Conservation (phyloP, 2,888 invertebrate genomes). For the Fragum whitleyi region DNA sequence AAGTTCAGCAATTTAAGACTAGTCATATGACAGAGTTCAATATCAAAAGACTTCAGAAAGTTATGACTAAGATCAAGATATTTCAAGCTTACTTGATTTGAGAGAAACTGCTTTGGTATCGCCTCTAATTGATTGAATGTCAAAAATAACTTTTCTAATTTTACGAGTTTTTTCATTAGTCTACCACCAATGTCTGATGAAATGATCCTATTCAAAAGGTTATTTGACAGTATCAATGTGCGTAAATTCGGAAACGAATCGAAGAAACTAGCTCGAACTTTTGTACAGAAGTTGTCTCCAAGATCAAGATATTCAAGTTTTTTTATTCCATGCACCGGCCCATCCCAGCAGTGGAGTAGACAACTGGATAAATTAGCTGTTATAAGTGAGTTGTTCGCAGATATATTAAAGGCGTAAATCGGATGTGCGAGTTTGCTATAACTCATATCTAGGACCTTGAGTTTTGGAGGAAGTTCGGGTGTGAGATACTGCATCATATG, state of each 20-base stretch:
- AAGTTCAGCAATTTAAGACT: slow-evolving; percentile 18
- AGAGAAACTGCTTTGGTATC: slow-evolving; percentile 31
- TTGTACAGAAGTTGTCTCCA: slow-evolving; percentile 27
- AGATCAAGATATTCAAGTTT: slow-evolving; percentile 41
- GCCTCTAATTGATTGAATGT: slow-evolving; percentile 23
- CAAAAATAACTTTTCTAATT: slow-evolving; percentile 30
- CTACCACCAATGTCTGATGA: slow-evolving; percentile 12
- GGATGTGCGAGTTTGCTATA: slow-evolving; percentile 34
- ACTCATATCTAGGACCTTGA: slow-evolving; percentile 42
- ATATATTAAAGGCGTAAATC: slow-evolving; percentile 28
- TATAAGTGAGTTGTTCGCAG: slow-evolving; percentile 31
- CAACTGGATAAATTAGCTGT: slow-evolving; percentile 27
- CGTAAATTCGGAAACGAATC: slow-evolving; percentile 23
- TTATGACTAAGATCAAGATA: slow-evolving; percentile 15
- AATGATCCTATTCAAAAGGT: slow-evolving; percentile 21
- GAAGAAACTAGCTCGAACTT: slow-evolving; percentile 33
- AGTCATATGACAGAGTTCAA: slow-evolving; percentile 38
- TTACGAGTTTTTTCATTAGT: slow-evolving; percentile 17
- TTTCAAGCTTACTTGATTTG: slow-evolving; percentile 6
- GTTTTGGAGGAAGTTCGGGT: slow-evolving; percentile 31
- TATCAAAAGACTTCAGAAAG: slow-evolving; percentile 26
- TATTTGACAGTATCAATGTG: slow-evolving; percentile 14
- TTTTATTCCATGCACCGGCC: slow-evolving; percentile 35
- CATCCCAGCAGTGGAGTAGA: slow-evolving; percentile 50
- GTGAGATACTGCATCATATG: slow-evolving; percentile 24